A percentile compares a stretch with the other conserved stretches of the same genome.
Conservation (phyloP, 2,888 invertebrate genomes). For the Spicauda simplicius region DNA sequence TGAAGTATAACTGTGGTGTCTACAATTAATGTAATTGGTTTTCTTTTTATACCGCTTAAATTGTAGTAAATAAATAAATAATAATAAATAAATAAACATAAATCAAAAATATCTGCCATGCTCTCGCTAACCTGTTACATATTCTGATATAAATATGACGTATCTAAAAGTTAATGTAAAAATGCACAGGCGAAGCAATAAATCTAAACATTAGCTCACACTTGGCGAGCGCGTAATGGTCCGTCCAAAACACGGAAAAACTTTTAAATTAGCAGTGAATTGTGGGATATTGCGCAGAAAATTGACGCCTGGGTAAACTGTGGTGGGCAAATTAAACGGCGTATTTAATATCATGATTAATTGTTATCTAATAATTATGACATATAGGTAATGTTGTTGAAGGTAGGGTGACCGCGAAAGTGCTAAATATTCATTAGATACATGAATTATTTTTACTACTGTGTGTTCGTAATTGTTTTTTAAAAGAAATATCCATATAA, state of each 20-base stretch:
- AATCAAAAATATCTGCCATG: no score
- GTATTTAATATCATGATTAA: background rate
- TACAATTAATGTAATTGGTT: no score
- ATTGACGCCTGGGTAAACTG: constrained; percentile 49
- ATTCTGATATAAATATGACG: background rate
- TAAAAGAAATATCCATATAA: no score
- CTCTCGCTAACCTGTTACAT: background rate
- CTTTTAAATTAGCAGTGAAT: constrained; percentile 54
- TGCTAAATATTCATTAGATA: no score
- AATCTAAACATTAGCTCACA: constrained; percentile 47
- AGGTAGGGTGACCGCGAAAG: no score
- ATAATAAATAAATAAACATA: no score
- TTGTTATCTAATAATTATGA: background rate
- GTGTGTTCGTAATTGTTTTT: no score
- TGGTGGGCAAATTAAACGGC: constrained; percentile 9
- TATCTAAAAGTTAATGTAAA: constrained; percentile 22
- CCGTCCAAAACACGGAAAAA: constrained; percentile 50
- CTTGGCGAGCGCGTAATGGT: constrained; percentile 50
- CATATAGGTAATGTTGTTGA: no score
- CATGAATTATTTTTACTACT: no score
- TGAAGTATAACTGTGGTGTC: no score
- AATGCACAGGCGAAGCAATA: constrained; percentile 41
- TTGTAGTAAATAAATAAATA: no score
- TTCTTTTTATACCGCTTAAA: no score
- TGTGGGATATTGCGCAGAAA: constrained; percentile 53